Evolutionary conservation across 2,113 vertebrate genomes (phyloP).

Genomic region (Misgurnus mizolepis): DNA sequence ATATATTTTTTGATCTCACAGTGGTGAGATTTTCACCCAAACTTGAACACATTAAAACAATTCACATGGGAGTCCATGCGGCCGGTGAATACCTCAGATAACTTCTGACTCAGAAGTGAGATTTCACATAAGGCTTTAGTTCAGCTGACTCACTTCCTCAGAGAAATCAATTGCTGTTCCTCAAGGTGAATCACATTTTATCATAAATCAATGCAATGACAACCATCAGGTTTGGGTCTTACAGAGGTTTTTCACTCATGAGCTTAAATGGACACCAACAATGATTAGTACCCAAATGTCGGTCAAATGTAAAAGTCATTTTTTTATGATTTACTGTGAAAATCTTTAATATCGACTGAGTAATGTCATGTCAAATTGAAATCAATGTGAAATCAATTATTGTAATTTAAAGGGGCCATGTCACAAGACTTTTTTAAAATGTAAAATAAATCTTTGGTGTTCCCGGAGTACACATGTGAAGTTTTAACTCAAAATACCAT

Average conservation of each 20-base stretch:
- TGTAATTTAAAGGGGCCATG: too few species aligned
- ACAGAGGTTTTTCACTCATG: neutral
- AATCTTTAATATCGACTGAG: too few species aligned
- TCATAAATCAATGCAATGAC: neutral
- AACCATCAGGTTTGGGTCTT: neutral
- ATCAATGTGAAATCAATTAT: too few species aligned
- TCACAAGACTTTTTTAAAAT: too few species aligned
- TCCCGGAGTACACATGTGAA: too few species aligned
- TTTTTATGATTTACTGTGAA: too few species aligned
- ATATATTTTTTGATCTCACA: neutral
- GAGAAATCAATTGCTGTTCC: constrained; percentile 6
- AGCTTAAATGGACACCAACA: too few species aligned
- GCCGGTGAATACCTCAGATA: neutral
- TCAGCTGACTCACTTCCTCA: neutral
- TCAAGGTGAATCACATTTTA: neutral
- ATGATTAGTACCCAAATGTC: too few species aligned
- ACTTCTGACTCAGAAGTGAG: neutral
- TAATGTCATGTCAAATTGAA: too few species aligned
- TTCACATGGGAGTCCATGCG: neutral
- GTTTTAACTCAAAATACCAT: too few species aligned
- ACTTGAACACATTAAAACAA: neutral
- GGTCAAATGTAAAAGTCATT: too few species aligned
- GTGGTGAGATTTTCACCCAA: neutral
- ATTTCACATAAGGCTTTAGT: neutral
- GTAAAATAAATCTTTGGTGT: too few species aligned